Base-by-base conservation (phyloP, 2,113 vertebrate genomes). In the Alces alces region DNA sequence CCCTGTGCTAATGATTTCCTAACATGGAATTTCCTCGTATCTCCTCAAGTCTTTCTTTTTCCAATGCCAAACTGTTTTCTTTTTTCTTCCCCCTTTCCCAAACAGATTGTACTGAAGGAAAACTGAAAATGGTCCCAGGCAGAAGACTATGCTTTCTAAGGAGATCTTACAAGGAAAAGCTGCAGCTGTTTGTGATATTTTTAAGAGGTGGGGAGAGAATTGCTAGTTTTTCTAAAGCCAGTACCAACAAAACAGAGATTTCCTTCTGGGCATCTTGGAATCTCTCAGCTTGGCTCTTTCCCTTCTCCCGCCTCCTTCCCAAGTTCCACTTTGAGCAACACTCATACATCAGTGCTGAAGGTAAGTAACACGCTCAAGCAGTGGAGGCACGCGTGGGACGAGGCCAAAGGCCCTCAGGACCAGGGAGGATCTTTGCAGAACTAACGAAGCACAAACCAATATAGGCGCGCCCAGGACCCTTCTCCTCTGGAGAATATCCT, bases 21-120 rank as follows among this genome's bases (percentile, higher is more conserved):
- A 99, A 99, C 98, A 98, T 99, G 99, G 99, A 99, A 99, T 99
- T 99, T 99, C 98, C 99, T 99, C 58, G 91, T 98, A 96, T 98
- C 97, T 98, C 93, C 78, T 95, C 11, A 96, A 98, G 98, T 98
- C 97, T 98, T 98, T 98, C 98, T 97, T 97, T 96, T 96, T 95
- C 86, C 94, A 97, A 96, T 76, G 97, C 97, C 97, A 98, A 98
- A 98, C 60, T 50, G 91, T 82, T 1, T n/a, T 61, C 64, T 36
- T 17, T 36, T 17, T 1, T 9, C 7, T 10, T 25, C 1, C 33
- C 64, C 47, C 43, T 6, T 47, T 57, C 66, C 70, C 91, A 93
- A 98, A 96, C 97, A 98, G 97, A 98, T 43, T 97, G 96, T 93
- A 86, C 76, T 58, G 73, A 93, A 95, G 86, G 76, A 95, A 98